Conservation (phyloP, 1,140 invertebrate genomes). For the Lethocerus indicus region DNA sequence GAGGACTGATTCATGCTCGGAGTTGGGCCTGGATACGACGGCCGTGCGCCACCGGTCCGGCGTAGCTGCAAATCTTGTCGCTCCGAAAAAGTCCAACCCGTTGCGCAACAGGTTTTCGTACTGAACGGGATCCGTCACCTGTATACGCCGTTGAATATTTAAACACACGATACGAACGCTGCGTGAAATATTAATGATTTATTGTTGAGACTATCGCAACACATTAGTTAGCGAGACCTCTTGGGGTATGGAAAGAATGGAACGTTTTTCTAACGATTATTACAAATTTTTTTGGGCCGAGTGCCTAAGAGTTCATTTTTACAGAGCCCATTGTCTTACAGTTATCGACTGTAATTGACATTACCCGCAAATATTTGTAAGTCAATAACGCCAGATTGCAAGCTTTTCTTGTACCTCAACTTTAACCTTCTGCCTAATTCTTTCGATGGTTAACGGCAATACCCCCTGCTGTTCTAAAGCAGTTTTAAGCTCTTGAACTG, state of each 20-base stretch:
- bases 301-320: too few relatives aligned
- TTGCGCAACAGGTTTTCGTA: conserved; percentile 27
- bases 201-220: too few relatives aligned
- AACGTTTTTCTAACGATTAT: too few relatives aligned
- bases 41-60: conserved; percentile 26
- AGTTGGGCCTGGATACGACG: neutral
- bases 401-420: conserved; percentile 28
- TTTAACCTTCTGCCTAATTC: conserved; percentile 26
- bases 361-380: too few relatives aligned
- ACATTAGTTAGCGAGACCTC: too few relatives aligned
- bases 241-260: too few relatives aligned
- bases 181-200: too few relatives aligned
- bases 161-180: neutral
- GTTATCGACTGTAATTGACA: too few relatives aligned
- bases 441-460: conserved; percentile 11
- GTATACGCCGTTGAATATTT: neutral
- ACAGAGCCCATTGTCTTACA: too few relatives aligned
- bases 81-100: conserved; percentile 30
- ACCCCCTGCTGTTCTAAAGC: conserved; percentile 28
- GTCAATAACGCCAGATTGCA: too few relatives aligned
- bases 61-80: conserved; percentile 25
- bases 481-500: conserved; percentile 26
- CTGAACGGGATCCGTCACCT: conserved; percentile 26
- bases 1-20: conserved; percentile 23
- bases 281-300: too few relatives aligned